These are phyloP conservation scores for Halichoerus grypus DNA, from an alignment of 2,113 vertebrate genomes.

Conservation along the genomic window DNA sequence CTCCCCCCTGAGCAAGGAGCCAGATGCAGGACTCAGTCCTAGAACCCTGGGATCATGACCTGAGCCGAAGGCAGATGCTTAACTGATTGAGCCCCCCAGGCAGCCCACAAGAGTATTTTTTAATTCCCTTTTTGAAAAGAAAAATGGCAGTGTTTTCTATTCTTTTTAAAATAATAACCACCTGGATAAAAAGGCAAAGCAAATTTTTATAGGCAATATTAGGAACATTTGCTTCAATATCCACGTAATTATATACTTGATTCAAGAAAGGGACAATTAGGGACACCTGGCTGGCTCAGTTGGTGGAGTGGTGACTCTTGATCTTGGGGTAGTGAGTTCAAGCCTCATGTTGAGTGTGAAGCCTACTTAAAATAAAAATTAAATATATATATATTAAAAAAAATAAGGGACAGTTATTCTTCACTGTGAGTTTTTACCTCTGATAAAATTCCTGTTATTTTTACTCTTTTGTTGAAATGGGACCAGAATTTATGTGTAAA, in stretches of 20 bases:
- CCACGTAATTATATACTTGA: neutral
- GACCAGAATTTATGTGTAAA: neutral
- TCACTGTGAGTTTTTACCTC: neutral
- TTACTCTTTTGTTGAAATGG: neutral
- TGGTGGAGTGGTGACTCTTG: too few relatives aligned
- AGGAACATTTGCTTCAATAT: neutral
- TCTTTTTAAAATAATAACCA: slow-evolving; percentile 1
- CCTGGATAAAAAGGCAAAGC: neutral
- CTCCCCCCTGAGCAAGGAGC: too few relatives aligned
- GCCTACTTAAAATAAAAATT: too few relatives aligned
- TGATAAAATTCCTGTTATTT: slow-evolving; percentile 20
- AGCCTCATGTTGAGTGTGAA: too few relatives aligned
- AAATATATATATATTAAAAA: too few relatives aligned
- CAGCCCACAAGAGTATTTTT: too few relatives aligned
- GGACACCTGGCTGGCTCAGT: too few relatives aligned
- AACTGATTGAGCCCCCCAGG: too few relatives aligned
- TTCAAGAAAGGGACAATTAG: neutral
- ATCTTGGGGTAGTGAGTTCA: too few relatives aligned
- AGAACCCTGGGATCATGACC: too few relatives aligned
- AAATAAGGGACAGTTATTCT: neutral
- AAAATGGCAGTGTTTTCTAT: neutral
- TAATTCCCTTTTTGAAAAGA: neutral
- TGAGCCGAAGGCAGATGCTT: too few relatives aligned
- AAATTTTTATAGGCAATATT: neutral
- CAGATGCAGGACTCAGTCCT: too few relatives aligned